phyloP scores from a whole-genome alignment of 2,888 invertebrate genomes.

The Temnothorax ravouxi region DNA sequence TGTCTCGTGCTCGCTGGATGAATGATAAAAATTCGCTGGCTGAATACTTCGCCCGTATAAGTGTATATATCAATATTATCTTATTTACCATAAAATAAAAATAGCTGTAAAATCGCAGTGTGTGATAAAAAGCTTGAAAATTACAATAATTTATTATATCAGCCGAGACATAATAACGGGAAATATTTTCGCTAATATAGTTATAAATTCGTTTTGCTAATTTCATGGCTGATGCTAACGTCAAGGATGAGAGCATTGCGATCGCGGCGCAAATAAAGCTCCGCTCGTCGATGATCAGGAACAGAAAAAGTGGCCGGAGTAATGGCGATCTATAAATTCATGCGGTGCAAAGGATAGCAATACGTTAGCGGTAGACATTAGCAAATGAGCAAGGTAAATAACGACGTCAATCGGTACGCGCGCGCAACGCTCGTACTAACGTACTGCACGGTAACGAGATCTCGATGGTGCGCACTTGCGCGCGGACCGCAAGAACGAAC shows the following conservation, averaged over 20 bases:
- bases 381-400: conserved; percentile 53
- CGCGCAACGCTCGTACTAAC: conserved; percentile 28
- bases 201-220: conserved; percentile 17
- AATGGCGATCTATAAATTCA: conserved; percentile 50
- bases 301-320: conserved; percentile 20
- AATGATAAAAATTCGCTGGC: background rate
- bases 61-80: background rate
- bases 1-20: background rate
- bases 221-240: background rate
- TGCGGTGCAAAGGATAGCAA: conserved; percentile 35
- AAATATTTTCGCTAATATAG: conserved; percentile 20
- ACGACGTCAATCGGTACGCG: conserved; percentile 48
- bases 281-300: conserved; percentile 11
- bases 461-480: conserved; percentile 36
- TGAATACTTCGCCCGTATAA: background rate
- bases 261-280: conserved; percentile 21
- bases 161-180: background rate
- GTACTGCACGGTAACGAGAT: conserved; percentile 43
- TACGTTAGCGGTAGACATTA: conserved; percentile 53
- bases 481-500: conserved; percentile 24
- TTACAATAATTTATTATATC: background rate
- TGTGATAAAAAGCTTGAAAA: background rate
- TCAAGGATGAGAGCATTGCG: background rate
- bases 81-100: background rate
- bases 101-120: background rate